These are phyloP conservation scores for Sardina pilchardus DNA, from an alignment of 2,113 vertebrate species.

Conservation along the genomic window DNA sequence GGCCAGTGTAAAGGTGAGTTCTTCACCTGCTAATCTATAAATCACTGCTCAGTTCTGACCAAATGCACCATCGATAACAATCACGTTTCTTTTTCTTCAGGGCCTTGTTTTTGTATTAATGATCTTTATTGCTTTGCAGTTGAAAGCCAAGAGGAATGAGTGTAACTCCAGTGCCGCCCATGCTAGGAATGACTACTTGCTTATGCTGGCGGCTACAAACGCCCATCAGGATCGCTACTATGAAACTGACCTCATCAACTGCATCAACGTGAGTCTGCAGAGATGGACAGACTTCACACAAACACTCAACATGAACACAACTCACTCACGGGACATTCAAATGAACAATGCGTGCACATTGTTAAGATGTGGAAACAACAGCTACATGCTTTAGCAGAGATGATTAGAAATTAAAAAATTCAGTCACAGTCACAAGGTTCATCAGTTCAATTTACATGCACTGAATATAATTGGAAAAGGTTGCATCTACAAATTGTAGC, in stretches of 20 bases:
- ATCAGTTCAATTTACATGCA: no score
- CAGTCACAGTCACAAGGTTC: no score
- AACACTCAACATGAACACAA: not conserved
- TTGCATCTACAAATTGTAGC: no score
- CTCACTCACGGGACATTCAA: not conserved
- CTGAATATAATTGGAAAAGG: no score
- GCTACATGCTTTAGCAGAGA: no score
- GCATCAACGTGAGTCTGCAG: slow-evolving; percentile 75
- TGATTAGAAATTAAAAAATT: no score
- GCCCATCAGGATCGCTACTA: slow-evolving; percentile 86
- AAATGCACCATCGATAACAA: not conserved
- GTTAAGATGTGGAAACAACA: no score
- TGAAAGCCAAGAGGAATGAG: slow-evolving; percentile 82
- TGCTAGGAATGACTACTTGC: slow-evolving; percentile 84
- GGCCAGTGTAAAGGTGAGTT: slow-evolving; percentile 82
- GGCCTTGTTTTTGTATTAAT: not conserved
- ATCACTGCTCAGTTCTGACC: not conserved
- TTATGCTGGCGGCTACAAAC: slow-evolving; percentile 82
- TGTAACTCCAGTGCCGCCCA: slow-evolving; percentile 85
- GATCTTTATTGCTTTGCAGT: slow-evolving; percentile 58
- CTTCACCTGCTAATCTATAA: not conserved
- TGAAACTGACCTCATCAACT: slow-evolving; percentile 79
- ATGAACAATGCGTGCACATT: no score
- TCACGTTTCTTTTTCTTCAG: not conserved
- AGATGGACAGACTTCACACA: not conserved